Conservation (phyloP, 1,140 invertebrate species). For the Mercenaria mercenaria region DNA sequence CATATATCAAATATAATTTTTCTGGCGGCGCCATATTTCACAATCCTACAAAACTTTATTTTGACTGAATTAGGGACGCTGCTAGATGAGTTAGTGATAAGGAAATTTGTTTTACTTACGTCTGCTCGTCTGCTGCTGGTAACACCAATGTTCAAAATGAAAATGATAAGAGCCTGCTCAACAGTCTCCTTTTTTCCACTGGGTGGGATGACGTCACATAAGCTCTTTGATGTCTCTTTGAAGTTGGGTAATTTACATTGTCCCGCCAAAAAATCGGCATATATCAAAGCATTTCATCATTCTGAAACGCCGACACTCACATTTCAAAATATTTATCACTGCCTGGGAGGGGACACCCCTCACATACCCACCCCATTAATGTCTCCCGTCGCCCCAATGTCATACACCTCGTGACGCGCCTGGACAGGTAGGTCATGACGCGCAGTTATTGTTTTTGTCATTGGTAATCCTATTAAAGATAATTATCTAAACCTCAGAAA, state of each 20-base stretch:
- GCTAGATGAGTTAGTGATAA: constrained; percentile 18
- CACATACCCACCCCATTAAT: too few species aligned
- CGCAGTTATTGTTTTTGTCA: constrained; percentile 14
- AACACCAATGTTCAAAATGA: constrained; percentile 25
- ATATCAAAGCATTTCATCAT: constrained; percentile 28
- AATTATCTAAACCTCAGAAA: background rate
- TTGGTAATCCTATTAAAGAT: background rate
- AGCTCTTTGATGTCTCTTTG: constrained; percentile 26
- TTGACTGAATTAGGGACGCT: background rate
- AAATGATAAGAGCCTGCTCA: constrained; percentile 13
- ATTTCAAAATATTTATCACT: too few species aligned
- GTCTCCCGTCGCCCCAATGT: too few species aligned
- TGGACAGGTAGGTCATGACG: constrained; percentile 26
- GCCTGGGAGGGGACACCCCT: too few species aligned
- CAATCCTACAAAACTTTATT: background rate
- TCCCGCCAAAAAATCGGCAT: constrained; percentile 10
- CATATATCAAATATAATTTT: background rate
- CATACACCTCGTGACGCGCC: too few species aligned
- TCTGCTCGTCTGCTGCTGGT: constrained; percentile 20
- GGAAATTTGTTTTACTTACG: constrained; percentile 37
- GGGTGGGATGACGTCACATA: background rate
- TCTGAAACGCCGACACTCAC: constrained; percentile 26
- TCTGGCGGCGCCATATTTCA: background rate
- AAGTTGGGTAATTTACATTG: constrained; percentile 24
- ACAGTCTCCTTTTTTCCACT: too few species aligned